phyloP scores from a whole-genome alignment of 1,140 invertebrate genomes.

The Heliconius melpomene region DNA sequence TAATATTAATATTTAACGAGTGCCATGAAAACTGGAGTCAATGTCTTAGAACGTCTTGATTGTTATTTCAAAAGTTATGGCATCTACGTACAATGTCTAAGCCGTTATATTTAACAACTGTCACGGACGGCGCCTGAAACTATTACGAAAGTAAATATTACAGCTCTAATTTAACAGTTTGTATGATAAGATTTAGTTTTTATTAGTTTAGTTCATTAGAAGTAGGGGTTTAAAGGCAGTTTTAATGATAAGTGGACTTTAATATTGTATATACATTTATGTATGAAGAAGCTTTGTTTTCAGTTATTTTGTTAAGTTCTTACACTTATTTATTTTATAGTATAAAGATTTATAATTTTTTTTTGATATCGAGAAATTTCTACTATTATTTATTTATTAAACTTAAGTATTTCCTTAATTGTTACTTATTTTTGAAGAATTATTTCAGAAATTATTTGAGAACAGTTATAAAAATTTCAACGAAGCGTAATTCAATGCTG shows the following conservation, averaged over 20 bases:
- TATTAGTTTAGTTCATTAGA: background rate
- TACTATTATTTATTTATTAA: too few relatives aligned
- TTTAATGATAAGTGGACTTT: background rate
- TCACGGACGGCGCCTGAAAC: slow-evolving; percentile 17
- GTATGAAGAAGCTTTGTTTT: too few relatives aligned
- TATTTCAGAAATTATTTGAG: too few relatives aligned
- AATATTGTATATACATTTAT: too few relatives aligned
- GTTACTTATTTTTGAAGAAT: too few relatives aligned
- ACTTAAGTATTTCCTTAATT: too few relatives aligned
- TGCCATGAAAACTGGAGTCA: background rate
- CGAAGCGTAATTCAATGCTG: too few relatives aligned
- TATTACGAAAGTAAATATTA: slow-evolving; percentile 20
- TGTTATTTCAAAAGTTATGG: slow-evolving; percentile 7
- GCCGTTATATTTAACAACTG: slow-evolving; percentile 15
- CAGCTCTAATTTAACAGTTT: background rate
- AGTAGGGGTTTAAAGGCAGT: background rate
- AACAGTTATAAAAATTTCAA: too few relatives aligned
- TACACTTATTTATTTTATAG: too few relatives aligned
- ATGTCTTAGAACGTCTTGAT: background rate
- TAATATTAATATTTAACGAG: slow-evolving; percentile 1
- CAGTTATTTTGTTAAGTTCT: too few relatives aligned
- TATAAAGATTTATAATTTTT: too few relatives aligned
- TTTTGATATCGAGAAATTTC: too few relatives aligned
- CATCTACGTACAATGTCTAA: background rate
- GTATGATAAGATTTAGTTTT: background rate